Percentiles rank a stretch among this genome's conserved stretches.
Conservation (phyloP, 2,888 invertebrate genomes). For the Penaeus monodon region DNA sequence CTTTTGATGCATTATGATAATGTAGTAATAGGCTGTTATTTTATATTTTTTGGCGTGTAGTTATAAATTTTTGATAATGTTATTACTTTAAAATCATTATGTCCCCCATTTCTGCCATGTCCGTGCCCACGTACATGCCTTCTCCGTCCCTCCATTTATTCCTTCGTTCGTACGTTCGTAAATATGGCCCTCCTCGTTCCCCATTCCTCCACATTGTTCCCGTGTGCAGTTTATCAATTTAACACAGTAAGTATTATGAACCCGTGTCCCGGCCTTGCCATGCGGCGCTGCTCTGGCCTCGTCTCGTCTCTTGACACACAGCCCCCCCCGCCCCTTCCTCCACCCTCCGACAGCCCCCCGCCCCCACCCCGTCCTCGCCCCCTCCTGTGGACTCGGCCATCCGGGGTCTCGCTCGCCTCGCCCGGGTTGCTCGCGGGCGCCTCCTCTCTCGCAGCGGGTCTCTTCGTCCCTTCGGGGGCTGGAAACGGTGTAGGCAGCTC, state of each 20-base stretch:
- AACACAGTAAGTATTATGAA: slow-evolving; percentile 13
- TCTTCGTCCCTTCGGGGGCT: too few species aligned
- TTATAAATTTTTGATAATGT: too few species aligned
- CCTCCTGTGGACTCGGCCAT: not conserved
- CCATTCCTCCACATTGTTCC: slow-evolving; percentile 20
- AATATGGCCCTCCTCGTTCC: not conserved
- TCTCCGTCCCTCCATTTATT: not conserved
- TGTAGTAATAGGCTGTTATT: too few species aligned
- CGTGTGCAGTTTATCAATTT: slow-evolving; percentile 22
- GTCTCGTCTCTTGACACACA: too few species aligned
- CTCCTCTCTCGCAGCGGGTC: too few species aligned
- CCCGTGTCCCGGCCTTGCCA: too few species aligned
- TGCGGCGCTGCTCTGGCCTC: too few species aligned
- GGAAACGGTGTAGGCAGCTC: not conserved
- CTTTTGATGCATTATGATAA: too few species aligned
- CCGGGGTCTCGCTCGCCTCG: not conserved
- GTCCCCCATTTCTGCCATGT: too few species aligned
- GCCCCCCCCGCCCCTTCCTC: not conserved
- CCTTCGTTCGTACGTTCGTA: slow-evolving; percentile 27
- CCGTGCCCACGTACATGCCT: not conserved
- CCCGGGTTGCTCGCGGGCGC: not conserved
- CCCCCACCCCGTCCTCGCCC: slow-evolving; percentile 3
- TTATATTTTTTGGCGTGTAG: too few species aligned
- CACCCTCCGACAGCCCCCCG: not conserved
- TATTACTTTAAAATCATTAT: too few species aligned